phyloP scores from a whole-genome alignment of 2,888 invertebrate genomes.

The Melanostoma scalare region DNA sequence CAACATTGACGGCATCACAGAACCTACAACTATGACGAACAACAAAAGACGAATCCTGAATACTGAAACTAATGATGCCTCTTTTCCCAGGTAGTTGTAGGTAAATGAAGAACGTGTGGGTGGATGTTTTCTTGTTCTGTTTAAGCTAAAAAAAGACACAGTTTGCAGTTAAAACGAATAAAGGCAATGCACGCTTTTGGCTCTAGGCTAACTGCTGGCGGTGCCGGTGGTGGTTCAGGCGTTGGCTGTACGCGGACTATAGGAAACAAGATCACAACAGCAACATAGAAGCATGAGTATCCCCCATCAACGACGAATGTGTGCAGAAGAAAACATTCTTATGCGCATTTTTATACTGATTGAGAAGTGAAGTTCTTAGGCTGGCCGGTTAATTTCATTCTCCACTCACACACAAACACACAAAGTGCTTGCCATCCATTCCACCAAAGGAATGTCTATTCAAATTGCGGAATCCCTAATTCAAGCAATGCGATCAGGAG shows the following conservation, averaged over 20 bases:
- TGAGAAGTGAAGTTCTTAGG: conserved; percentile 58
- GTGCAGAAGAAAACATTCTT: conserved; percentile 51
- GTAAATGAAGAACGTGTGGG: conserved; percentile 51
- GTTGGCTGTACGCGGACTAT: conserved; percentile 39
- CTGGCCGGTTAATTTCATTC: conserved; percentile 64
- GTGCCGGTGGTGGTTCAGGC: conserved; percentile 42
- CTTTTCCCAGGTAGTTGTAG: conserved; percentile 40
- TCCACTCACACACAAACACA: conserved; percentile 33
- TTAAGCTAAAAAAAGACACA: conserved; percentile 29
- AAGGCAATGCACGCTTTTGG: conserved; percentile 51
- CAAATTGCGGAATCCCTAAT: conserved; percentile 69
- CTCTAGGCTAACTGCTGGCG: conserved; percentile 28
- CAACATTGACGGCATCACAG: conserved; percentile 51
- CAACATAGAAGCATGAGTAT: background rate
- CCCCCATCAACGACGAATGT: conserved; percentile 34
- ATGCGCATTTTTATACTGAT: conserved; percentile 63
- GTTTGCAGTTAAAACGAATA: conserved; percentile 43
- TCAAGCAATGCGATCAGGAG: conserved; percentile 54
- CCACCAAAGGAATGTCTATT: conserved; percentile 65
- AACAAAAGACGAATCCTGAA: conserved; percentile 65
- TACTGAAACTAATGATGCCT: conserved; percentile 71
- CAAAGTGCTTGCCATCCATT: conserved; percentile 21
- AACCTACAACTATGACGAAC: conserved; percentile 57
- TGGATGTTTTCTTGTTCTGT: conserved; percentile 59
- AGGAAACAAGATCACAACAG: conserved; percentile 58